Evolutionary conservation across 2,113 vertebrate species (phyloP).

Genomic region (Pseudopipra pipra): DNA sequence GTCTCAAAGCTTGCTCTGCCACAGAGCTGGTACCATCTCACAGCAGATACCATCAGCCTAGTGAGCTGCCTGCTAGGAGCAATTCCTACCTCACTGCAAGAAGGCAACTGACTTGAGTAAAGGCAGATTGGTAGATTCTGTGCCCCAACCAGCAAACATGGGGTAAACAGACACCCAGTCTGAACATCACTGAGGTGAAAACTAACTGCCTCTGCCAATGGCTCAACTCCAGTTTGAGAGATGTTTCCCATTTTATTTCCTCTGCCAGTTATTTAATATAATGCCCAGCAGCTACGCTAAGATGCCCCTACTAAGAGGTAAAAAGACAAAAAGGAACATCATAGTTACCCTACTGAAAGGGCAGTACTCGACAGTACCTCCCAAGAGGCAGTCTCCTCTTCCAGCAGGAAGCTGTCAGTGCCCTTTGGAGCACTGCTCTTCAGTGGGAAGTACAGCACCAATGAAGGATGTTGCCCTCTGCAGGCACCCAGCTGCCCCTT

Average conservation of each 20-base stretch:
- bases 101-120: conserved; percentile 45
- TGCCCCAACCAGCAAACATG: not conserved
- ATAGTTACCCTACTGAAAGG: not conserved
- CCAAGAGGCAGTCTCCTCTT: not conserved
- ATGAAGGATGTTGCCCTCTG: conserved; percentile 30
- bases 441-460: conserved; percentile 45
- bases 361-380: not conserved
- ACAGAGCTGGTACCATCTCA: not conserved
- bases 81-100: conserved; percentile 31
- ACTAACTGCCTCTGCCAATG: not conserved
- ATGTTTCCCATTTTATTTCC: not conserved
- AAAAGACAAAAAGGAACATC: conserved; percentile 29
- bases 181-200: not conserved
- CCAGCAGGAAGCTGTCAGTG: conserved; percentile 25
- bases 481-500: conserved; percentile 33
- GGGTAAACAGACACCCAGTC: not conserved
- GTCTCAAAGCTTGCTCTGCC: not conserved
- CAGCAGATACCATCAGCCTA: not conserved
- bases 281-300: conserved; percentile 16
- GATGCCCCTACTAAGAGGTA: conserved; percentile 26
- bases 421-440: conserved; percentile 42
- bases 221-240: not conserved
- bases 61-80: conserved; percentile 18
- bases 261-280: not conserved
- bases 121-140: conserved; percentile 38